Evolutionary conservation across 1,140 invertebrate genomes (phyloP).

Genomic region (Bombus pascuorum): DNA sequence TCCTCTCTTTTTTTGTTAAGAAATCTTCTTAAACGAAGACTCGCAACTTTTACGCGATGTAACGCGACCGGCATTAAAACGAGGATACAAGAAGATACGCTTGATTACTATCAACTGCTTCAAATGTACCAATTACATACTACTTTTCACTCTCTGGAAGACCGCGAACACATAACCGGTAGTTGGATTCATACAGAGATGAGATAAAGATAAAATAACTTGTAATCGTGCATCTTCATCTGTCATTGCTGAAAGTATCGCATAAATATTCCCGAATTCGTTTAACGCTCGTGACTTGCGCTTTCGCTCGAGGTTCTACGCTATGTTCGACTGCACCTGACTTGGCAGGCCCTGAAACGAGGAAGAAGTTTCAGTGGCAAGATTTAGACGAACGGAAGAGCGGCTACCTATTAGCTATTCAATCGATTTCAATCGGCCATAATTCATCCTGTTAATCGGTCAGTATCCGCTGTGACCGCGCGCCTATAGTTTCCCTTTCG

Average conservation of each 20-base stretch:
- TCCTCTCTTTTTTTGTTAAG: neutral
- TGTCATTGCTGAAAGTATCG: neutral
- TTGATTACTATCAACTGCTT: neutral
- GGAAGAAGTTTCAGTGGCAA: constrained; percentile 29
- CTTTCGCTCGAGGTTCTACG: neutral
- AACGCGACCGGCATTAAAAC: neutral
- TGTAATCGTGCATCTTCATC: neutral
- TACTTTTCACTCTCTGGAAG: neutral
- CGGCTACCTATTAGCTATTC: constrained; percentile 30
- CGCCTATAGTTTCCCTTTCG: constrained; percentile 11
- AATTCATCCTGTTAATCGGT: constrained; percentile 53
- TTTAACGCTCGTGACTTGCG: constrained; percentile 17
- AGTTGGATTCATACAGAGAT: constrained; percentile 6
- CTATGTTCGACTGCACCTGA: constrained; percentile 33
- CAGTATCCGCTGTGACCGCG: neutral
- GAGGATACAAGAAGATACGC: neutral
- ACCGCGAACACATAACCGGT: neutral
- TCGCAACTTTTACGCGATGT: neutral
- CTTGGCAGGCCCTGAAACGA: neutral
- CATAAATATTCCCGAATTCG: constrained; percentile 37
- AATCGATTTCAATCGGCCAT: constrained; percentile 32
- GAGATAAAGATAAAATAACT: constrained; percentile 18
- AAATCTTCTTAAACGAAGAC: neutral
- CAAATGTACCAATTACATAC: neutral
- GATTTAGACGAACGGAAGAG: constrained; percentile 30